Base-by-base conservation (phyloP, 2,888 invertebrate genomes). In the Scaptomyza flava region DNA sequence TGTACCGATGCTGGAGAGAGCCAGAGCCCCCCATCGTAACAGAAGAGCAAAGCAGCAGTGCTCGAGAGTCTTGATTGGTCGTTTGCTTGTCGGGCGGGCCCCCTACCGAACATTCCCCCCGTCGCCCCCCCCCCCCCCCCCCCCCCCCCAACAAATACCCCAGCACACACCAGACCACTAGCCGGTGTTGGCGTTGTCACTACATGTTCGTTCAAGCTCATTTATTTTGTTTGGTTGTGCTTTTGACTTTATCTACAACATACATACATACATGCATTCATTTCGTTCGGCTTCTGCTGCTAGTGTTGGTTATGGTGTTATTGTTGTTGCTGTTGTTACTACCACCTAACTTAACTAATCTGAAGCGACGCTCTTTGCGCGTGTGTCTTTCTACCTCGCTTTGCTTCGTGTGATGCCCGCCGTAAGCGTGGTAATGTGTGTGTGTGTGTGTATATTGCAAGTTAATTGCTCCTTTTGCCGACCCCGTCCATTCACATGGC, bases 1-100 rank as follows among this genome's bases (percentile, higher is more conserved):
- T 14, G 27, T 53, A 51, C 57, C 59, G 72, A 63, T 74, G 78
- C 78, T 64, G 58, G 62, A 69, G 71, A 64, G 62, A 52, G 48
- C 20, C 52, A 64, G 62, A 52, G 48, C 20, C 52, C 38, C 38
- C 41, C 17, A 51, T 48, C 53, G 52, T 34, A 67, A 57, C 52
- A 78, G 78, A 86, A 79, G 87, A 87, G 82, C 65, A 72, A 60
- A 68, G 81, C 85, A 73, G 69, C 74, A 79, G 73, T 72, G 71
- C 66, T 66, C 79, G 77, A 69, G 58, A 68, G 58, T 68, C 80
- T 82, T 86, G 83, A 84, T 84, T 84, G 87, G 86, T 85, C 72
- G 85, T 61, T 30, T 71, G 67, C 46, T 64, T 67, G 72, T 70
- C 66, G 74, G 61, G 64, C 69, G 65, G 69, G 41, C 41, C 77